Conservation (phyloP, 1,140 invertebrate genomes). For the Drosophila oshimai region DNA sequence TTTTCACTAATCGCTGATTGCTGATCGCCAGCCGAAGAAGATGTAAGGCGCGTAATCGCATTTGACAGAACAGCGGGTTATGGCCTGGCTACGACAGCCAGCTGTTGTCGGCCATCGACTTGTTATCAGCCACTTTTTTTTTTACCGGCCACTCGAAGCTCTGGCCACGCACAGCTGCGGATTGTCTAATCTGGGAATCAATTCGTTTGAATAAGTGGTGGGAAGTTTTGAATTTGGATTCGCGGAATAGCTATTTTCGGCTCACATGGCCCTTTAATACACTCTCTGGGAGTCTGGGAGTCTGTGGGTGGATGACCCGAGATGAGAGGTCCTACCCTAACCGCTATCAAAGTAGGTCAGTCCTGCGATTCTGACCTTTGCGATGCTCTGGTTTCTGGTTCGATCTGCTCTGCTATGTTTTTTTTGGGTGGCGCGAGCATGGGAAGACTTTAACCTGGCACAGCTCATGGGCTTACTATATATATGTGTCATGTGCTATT, state of each 20-base stretch:
- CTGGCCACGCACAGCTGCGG: slow-evolving; percentile 46
- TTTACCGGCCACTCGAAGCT: slow-evolving; percentile 11
- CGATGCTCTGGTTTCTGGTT: background rate
- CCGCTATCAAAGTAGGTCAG: slow-evolving; percentile 49
- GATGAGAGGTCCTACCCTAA: slow-evolving; percentile 47
- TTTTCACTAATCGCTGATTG: slow-evolving; percentile 20
- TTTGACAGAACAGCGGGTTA: background rate
- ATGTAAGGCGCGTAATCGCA: slow-evolving; percentile 35
- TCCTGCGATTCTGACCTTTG: background rate
- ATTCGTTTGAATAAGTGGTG: background rate
- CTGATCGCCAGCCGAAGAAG: too few species aligned
- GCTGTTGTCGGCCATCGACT: slow-evolving; percentile 32
- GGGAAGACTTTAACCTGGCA: background rate
- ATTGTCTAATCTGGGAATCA: slow-evolving; percentile 25
- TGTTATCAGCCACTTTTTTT: slow-evolving; percentile 11
- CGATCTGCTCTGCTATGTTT: background rate
- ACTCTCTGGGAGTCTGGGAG: background rate
- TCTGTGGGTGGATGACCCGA: slow-evolving; percentile 7
- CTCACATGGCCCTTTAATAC: background rate
- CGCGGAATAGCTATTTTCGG: background rate
- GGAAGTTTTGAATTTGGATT: background rate
- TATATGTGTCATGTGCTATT: slow-evolving; percentile 16
- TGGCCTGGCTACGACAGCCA: slow-evolving; percentile 4
- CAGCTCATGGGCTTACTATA: background rate
- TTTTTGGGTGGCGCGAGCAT: background rate